Evolutionary conservation across 35 echinoderm and acorn worm genomes (phyloP).

Genomic region (Hemicentrotus pulcherrimus): DNA sequence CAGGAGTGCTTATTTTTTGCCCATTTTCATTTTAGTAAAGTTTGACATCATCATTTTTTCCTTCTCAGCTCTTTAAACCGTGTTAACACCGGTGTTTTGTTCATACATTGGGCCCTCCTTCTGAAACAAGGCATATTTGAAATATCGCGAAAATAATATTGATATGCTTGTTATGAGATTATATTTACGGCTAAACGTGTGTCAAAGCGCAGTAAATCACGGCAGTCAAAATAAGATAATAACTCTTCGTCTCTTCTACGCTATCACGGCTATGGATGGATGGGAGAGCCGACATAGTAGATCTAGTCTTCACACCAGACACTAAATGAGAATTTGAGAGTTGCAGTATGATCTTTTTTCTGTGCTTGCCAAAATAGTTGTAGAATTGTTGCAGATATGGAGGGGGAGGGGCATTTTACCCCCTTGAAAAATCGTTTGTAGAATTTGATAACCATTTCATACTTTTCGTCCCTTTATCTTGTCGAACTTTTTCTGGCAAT

Average conservation of each 20-base stretch:
- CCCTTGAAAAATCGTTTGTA: too few species aligned
- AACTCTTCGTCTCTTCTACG: conserved; percentile 1
- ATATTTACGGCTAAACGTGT: conserved; percentile 55
- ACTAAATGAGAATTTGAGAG: neutral
- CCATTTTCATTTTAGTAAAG: too few species aligned
- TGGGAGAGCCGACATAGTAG: neutral
- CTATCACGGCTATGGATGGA: neutral
- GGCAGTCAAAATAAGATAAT: conserved; percentile 35
- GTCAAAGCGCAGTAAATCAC: conserved; percentile 26
- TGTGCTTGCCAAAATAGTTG: too few species aligned
- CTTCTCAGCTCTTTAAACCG: too few species aligned
- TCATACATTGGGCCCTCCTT: neutral
- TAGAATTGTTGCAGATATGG: too few species aligned
- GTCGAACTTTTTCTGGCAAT: too few species aligned
- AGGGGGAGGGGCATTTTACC: too few species aligned
- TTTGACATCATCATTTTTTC: too few species aligned
- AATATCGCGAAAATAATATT: conserved; percentile 55
- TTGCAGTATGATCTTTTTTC: too few species aligned
- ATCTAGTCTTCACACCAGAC: neutral
- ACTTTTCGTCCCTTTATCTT: too few species aligned
- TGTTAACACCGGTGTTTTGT: neutral
- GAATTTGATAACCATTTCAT: too few species aligned
- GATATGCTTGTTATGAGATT: conserved; percentile 55
- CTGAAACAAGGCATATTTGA: conserved; percentile 30
- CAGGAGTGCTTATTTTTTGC: too few species aligned